Evolutionary conservation across 1,140 invertebrate genomes (phyloP), one percentile per base, ranked within the genome.

Genomic region (Zaprionus ghesquierei): DNA sequence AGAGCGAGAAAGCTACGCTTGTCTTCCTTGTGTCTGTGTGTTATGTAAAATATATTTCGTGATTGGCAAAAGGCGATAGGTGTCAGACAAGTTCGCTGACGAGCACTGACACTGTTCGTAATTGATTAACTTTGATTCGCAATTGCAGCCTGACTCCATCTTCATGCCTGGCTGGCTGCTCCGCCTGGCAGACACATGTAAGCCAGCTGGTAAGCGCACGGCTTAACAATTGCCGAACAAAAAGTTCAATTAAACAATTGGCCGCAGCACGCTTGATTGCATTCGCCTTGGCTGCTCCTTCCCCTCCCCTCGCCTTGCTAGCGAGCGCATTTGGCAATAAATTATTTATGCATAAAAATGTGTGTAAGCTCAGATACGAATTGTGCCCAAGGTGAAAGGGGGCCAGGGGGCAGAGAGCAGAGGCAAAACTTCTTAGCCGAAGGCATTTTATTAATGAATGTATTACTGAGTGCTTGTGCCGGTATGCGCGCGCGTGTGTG

Each of bases 391-490:
- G 35, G 33, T 10, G 41, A 51, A 81, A 73, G 68, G 62, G 53
- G 50, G 68, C 71, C 61, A 53, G 60, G 70, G 60, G 33, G n/a
- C n/a, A n/a, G n/a, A n/a, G n/a, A n/a, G 41, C 41, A 10, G 10
- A 51, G 56, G 76, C 64, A 87, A 79, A 87, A 86, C 66, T 87
- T 87, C 75, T 86, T 87, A 81, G 82, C 79, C 82, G 68, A 76
- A 87, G 79, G 84, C 84, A 77, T 87, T 87, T 89, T 87, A 79
- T 86, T 86, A 86, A 86, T 86, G 82, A 86, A 68, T 85, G 79
- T 82, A 59, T 75, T 75, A 56, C 70, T 15, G 25, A 60, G 64
- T 69, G 81, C 75, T 56, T 62, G 46, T 44, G 23, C 18, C 23
- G 76, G 35, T 79, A 31, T 55, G 56, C 29, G 58, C 55, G 49